Percentiles rank a stretch among this genome's conserved stretches.
phyloP scores from a whole-genome alignment of 2,888 invertebrate species.

The Eristalis tenax region DNA sequence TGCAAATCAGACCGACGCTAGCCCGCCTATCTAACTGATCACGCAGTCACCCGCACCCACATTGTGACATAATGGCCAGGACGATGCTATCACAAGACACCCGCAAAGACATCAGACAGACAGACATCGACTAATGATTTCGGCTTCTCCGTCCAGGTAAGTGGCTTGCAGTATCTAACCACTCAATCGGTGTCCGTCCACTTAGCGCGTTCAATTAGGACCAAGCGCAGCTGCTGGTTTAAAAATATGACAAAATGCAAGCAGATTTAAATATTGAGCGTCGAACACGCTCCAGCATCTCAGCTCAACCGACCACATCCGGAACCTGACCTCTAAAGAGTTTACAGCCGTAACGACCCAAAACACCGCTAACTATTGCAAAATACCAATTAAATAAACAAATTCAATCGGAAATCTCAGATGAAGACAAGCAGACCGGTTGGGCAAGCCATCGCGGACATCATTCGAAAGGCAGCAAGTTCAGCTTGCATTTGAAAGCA shows the following conservation, averaged over 20 bases:
- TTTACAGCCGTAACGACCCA: slow-evolving; percentile 6
- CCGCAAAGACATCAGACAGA: not conserved
- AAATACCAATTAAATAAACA: slow-evolving; percentile 1
- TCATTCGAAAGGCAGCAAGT: too few relatives aligned
- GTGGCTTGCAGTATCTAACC: not conserved
- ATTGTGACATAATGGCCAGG: not conserved
- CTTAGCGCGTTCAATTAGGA: too few relatives aligned
- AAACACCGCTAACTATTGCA: slow-evolving; percentile 16
- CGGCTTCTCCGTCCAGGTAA: too few relatives aligned
- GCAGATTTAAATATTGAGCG: slow-evolving; percentile 8
- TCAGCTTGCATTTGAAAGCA: slow-evolving; percentile 4
- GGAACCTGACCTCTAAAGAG: not conserved
- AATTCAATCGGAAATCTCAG: not conserved
- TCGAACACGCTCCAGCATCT: not conserved
- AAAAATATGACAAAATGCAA: not conserved
- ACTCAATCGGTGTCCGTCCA: not conserved
- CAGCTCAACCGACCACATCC: not conserved
- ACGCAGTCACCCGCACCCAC: not conserved
- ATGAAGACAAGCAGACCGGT: not conserved
- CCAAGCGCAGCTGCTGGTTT: too few relatives aligned
- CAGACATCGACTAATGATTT: not conserved
- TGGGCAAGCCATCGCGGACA: not conserved
- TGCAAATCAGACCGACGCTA: not conserved
- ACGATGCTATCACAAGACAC: too few relatives aligned
- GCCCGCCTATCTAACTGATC: not conserved